These are phyloP conservation scores for Machimus atricapillus DNA, from an alignment of 2,888 invertebrate species.

Conservation along the genomic window DNA sequence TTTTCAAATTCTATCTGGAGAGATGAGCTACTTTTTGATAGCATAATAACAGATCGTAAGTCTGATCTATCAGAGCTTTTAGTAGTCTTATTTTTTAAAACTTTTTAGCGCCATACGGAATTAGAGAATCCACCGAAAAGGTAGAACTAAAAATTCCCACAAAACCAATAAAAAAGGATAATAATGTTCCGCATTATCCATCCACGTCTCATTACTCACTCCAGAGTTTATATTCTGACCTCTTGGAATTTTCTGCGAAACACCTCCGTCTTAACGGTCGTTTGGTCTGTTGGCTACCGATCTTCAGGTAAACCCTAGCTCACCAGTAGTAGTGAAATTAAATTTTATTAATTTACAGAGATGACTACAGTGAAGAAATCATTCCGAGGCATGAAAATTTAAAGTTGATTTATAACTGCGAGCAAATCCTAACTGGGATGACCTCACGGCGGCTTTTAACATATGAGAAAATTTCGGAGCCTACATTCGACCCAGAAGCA, in stretches of 20 bases:
- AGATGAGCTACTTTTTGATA: slow-evolving; percentile 77
- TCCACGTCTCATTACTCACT: slow-evolving; percentile 86
- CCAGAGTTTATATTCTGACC: slow-evolving; percentile 81
- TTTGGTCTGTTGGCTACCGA: slow-evolving; percentile 95
- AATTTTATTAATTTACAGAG: slow-evolving; percentile 62
- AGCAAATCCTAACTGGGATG: slow-evolving; percentile 83
- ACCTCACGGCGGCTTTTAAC: slow-evolving; percentile 86
- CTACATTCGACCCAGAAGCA: slow-evolving; percentile 54
- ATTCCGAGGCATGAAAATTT: slow-evolving; percentile 85
- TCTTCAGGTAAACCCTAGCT: slow-evolving; percentile 71
- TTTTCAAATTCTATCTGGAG: slow-evolving; percentile 85
- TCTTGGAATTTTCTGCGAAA: slow-evolving; percentile 81
- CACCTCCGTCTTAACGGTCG: slow-evolving; percentile 79
- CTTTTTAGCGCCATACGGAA: slow-evolving; percentile 92
- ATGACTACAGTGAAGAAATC: slow-evolving; percentile 74
- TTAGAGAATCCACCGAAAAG: slow-evolving; percentile 90
- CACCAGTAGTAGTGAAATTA: neutral
- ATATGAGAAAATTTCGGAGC: slow-evolving; percentile 77
- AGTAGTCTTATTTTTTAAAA: neutral
- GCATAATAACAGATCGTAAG: slow-evolving; percentile 95
- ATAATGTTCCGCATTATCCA: slow-evolving; percentile 77
- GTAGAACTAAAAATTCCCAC: slow-evolving; percentile 62
- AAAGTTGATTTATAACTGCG: slow-evolving; percentile 80
- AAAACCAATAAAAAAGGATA: slow-evolving; percentile 67
- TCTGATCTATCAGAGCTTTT: slow-evolving; percentile 48